Evolutionary conservation across 2,113 vertebrate genomes (phyloP), one percentile per base, ranked within the genome.

Genomic region (Uria aalge): DNA sequence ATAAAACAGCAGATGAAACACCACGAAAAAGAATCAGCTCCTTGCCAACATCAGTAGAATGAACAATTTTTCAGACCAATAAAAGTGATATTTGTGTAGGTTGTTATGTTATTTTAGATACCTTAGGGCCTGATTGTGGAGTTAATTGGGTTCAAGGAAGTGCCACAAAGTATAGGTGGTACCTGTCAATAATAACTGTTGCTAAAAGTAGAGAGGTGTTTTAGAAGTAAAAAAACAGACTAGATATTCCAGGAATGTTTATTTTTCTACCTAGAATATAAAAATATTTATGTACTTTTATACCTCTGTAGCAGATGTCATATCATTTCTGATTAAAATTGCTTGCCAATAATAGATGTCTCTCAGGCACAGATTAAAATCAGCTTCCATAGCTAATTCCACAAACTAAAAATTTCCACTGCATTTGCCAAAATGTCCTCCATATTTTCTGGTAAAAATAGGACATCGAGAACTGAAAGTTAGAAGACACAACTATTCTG

Each of bases 251-350:
- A 87, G 34, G 36, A 52, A 57, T 75, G 40, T 90, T 95, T 79
- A 17, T 87, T 95, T 89, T 91, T 87, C 92, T 72, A 57, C 41
- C 40, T 27, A 95, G 64, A 87, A 86, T 72, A 75, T 48, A 96
- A 76, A 92, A 95, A 82, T 91, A 96, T 95, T 95, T 91, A 60
- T 60, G 56, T 29, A 62, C 45, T 24, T 95, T 83, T 79, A 20
- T 56, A 69, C 50, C 66, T 85, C 77, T 91, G 23, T 50, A 82
- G 41, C 73, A 92, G 83, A 79, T 85, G 53, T 64, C 62, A 48
- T 14, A 67, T 52, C 1, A 53, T 88, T 89, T 82, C 86, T 82
- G 69, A 96, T 90, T 82, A 91, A 95, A 94, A 90, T 69, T 91
- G 29, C 74, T 85, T 57, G 57, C 73, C 69, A 95, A 43, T 79